Evolutionary conservation across 2,888 invertebrate species (phyloP).

Genomic region (Epiblema foenella): DNA sequence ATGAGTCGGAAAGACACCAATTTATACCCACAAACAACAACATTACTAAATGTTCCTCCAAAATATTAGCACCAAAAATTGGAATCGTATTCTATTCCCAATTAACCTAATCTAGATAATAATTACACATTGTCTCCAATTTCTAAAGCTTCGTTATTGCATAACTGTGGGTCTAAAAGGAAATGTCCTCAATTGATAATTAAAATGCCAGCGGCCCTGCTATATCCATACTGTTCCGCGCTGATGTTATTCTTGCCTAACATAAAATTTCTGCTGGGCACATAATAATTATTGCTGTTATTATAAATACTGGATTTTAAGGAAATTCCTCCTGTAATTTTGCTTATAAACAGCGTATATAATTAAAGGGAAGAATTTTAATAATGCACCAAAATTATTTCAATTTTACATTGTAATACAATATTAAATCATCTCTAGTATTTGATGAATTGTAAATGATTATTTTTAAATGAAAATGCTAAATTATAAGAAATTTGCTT

Average conservation of each 20-base stretch:
- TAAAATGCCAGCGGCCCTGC: constrained; percentile 34
- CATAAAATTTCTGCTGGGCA: constrained; percentile 4
- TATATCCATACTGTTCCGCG: constrained; percentile 24
- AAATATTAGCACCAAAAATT: not conserved
- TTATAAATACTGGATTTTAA: not conserved
- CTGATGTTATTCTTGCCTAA: not conserved
- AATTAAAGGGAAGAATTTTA: not conserved
- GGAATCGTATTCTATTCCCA: not conserved
- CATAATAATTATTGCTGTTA: too few relatives aligned
- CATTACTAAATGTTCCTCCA: not conserved
- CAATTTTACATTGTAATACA: not conserved
- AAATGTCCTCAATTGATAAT: constrained; percentile 44
- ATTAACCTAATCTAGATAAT: constrained; percentile 23
- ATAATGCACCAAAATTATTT: not conserved
- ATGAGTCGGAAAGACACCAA: too few relatives aligned
- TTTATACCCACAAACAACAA: too few relatives aligned
- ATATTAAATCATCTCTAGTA: not conserved
- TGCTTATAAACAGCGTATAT: not conserved
- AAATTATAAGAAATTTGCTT: too few relatives aligned
- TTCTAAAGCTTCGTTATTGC: constrained; percentile 31
- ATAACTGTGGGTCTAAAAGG: constrained; percentile 32
- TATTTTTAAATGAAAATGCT: too few relatives aligned
- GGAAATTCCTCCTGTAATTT: not conserved
- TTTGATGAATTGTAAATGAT: not conserved
- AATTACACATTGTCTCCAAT: constrained; percentile 24